These are phyloP conservation scores for Chlamydotis undulata DNA, from an alignment of 2,113 vertebrate species.

Conservation along the genomic window DNA sequence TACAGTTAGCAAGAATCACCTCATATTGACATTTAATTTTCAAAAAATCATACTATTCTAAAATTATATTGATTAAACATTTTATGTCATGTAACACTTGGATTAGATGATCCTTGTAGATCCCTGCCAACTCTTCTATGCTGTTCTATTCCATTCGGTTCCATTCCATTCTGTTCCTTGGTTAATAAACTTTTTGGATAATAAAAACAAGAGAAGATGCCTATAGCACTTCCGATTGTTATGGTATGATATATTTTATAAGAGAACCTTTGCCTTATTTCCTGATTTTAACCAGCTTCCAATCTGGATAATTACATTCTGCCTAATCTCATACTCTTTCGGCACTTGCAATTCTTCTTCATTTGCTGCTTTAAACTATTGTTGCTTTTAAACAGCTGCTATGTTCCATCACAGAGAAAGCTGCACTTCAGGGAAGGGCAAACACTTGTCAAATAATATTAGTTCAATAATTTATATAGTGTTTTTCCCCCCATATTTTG, in stretches of 20 bases:
- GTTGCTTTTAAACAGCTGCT: slow-evolving; percentile 67
- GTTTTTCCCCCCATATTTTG: slow-evolving; percentile 10
- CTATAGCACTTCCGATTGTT: background rate
- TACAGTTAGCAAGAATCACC: no score
- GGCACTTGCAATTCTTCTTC: slow-evolving; percentile 52
- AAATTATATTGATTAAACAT: no score
- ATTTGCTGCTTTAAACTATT: slow-evolving; percentile 48
- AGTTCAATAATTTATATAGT: slow-evolving; percentile 61
- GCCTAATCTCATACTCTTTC: slow-evolving; percentile 33
- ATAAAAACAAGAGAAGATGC: background rate
- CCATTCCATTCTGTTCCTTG: background rate
- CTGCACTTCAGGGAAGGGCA: slow-evolving; percentile 56
- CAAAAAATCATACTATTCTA: no score
- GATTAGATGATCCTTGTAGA: no score
- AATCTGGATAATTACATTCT: slow-evolving; percentile 38
- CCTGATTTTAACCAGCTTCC: slow-evolving; percentile 18
- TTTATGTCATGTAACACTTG: no score
- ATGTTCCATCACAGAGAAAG: slow-evolving; percentile 42
- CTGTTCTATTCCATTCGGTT: background rate
- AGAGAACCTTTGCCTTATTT: background rate
- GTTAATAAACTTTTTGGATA: background rate
- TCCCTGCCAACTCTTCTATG: background rate
- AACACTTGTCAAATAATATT: slow-evolving; percentile 68
- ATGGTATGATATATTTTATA: background rate
- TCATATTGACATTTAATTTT: no score